Conservation (phyloP, 2,888 invertebrate genomes). For the Polydrusus cervinus region DNA sequence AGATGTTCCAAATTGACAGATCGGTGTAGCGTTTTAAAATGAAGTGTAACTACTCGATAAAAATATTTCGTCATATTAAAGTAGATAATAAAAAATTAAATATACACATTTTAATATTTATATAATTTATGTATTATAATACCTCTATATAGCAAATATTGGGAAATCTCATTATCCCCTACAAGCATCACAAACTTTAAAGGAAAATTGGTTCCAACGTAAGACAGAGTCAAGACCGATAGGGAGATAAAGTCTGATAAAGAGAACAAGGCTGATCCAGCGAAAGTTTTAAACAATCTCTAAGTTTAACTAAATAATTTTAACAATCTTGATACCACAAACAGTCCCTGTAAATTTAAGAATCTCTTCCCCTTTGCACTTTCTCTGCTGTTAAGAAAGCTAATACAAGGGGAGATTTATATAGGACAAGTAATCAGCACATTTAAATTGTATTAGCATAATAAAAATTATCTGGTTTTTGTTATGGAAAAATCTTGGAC, state of each 20-base stretch:
- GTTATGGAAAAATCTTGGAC: neutral
- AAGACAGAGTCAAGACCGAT: conserved; percentile 9
- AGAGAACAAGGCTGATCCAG: conserved; percentile 4
- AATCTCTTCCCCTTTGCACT: conserved; percentile 42
- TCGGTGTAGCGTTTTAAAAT: no score
- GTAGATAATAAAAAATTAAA: no score
- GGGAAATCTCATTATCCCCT: neutral
- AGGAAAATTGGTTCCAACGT: conserved; percentile 6
- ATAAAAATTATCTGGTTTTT: neutral
- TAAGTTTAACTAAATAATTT: conserved; percentile 30
- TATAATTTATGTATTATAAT: no score
- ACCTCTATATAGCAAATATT: no score
- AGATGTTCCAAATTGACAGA: no score
- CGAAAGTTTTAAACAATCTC: conserved; percentile 17
- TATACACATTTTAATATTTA: no score
- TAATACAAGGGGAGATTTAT: conserved; percentile 36
- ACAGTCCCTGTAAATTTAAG: conserved; percentile 37
- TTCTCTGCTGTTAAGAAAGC: conserved; percentile 35
- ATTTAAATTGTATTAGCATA: conserved; percentile 39
- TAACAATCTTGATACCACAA: conserved; percentile 32
- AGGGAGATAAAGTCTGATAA: conserved; percentile 1
- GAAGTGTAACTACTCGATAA: no score
- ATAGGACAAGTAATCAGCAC: conserved; percentile 32
- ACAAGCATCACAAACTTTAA: neutral
- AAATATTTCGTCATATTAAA: no score